A percentile compares a stretch with the other conserved stretches of the same genome.
Conservation (phyloP, 2,888 invertebrate species). For the Erynnis tages region DNA sequence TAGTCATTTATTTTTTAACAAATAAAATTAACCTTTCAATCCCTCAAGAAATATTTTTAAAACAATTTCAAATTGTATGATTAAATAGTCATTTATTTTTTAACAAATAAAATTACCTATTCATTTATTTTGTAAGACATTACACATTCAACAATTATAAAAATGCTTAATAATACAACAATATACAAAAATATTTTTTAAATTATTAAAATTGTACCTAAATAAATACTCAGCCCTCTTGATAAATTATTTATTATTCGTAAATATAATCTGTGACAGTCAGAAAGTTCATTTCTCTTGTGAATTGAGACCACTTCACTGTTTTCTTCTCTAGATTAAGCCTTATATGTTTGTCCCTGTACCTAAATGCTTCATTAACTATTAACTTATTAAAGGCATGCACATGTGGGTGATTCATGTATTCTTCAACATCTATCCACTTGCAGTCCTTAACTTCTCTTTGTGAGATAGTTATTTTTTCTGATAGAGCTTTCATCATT, state of each 20-base stretch:
- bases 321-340: conserved; percentile 80
- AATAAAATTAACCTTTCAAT: too few relatives aligned
- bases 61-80: too few relatives aligned
- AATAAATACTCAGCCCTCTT: too few relatives aligned
- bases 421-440: conserved; percentile 92
- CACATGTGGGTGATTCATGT: conserved; percentile 85
- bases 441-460: conserved; percentile 88
- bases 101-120: too few relatives aligned
- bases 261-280: conserved; percentile 43
- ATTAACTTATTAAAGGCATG: conserved; percentile 86
- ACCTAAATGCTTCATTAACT: conserved; percentile 83
- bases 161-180: too few relatives aligned
- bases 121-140: too few relatives aligned
- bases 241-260: conserved; percentile 33
- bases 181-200: too few relatives aligned
- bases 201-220: too few relatives aligned
- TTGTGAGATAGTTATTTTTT: conserved; percentile 84
- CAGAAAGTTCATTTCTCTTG: conserved; percentile 61
- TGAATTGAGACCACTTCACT: conserved; percentile 58
- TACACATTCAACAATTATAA: too few relatives aligned
- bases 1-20: too few relatives aligned
- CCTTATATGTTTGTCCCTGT: conserved; percentile 80
- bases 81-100: too few relatives aligned
- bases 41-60: too few relatives aligned
- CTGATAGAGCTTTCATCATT: conserved; percentile 84